Evolutionary conservation across 1,140 invertebrate species (phyloP).

Genomic region (Drosophila jambulina): DNA sequence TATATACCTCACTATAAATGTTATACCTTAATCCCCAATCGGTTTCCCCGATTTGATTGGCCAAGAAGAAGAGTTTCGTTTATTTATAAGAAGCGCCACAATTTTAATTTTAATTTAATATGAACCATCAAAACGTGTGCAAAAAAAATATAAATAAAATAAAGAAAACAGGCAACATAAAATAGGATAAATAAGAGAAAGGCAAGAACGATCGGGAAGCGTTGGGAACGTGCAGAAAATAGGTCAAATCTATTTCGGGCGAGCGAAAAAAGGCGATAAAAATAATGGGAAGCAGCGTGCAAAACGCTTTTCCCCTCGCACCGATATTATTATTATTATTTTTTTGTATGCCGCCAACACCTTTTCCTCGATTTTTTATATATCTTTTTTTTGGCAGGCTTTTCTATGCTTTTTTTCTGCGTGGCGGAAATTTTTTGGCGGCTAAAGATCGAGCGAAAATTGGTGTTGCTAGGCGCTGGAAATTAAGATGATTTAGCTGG

Average conservation of each 20-base stretch:
- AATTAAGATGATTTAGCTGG: conserved; percentile 16
- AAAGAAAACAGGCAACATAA: conserved; percentile 6
- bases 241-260: conserved; percentile 73
- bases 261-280: conserved; percentile 53
- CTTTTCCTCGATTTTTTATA: conserved; percentile 2
- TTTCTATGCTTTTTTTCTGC: conserved; percentile 6
- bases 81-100: conserved; percentile 50
- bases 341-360: conserved; percentile 35
- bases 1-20: too few relatives aligned
- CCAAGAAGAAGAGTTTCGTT: conserved; percentile 23
- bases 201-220: conserved; percentile 10
- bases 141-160: conserved; percentile 13
- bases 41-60: conserved; percentile 20
- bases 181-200: conserved; percentile 17
- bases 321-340: conserved; percentile 15
- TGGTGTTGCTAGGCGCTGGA: conserved; percentile 41
- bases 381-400: conserved; percentile 2
- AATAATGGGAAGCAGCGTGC: conserved; percentile 59
- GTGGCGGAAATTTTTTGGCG: conserved; percentile 65
- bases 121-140: conserved; percentile 47
- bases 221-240: conserved; percentile 69
- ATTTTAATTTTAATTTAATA: conserved; percentile 71
- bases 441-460: conserved; percentile 35
- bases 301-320: conserved; percentile 50
- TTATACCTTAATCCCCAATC: background rate